Evolutionary conservation across 2,888 invertebrate species (phyloP), one percentile per base, ranked within the genome.

Genomic region (Caenorhabditis drosophilae): DNA sequence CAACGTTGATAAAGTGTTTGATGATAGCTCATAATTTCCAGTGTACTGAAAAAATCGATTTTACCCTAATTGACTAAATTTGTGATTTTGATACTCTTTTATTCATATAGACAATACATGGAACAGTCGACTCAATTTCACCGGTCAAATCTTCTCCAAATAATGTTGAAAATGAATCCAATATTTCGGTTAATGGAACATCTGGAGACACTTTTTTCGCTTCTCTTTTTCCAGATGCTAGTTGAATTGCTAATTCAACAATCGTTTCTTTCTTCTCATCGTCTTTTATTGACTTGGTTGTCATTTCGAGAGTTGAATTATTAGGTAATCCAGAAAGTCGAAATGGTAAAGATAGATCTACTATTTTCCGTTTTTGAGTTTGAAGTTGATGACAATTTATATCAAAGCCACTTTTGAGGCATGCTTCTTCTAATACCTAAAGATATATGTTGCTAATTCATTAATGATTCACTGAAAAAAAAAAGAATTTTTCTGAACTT

Each of bases 261-360:
- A 47, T 51, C 1, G 48, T 55, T 34, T 51, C 55, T 7, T 53
- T 18, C 2, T 36, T 31, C 12, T 31, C 36, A 11, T 11, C 31
- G 22, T 48, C 44, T 23, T 56, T 56, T 27, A 89, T 88, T n/a
- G n/a, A n/a, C n/a, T n/a, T n/a, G n/a, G n/a, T n/a, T 35, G 89
- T 88, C 88, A 95, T 88, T 86, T 95, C 94, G 47, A 95, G 85
- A 53, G 89, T 89, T 40, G 92, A 93, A 87, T 93, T 93, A 84
- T 94, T 95, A 2, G 93, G 90, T 55, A 95, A 86, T 31, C 92
- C 92, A 52, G 92, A 89, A 85, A 91, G 92, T 23, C 92, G 88
- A 56, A 93, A 88, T 51, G 90, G 90, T 40, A 89, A 87, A 41
- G 90, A 89, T 44, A 90, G 86, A 84, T 93, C 92, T 25, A 93